Base-by-base conservation (phyloP, 2,113 vertebrate species). In the Halcyon malimbica region DNA sequence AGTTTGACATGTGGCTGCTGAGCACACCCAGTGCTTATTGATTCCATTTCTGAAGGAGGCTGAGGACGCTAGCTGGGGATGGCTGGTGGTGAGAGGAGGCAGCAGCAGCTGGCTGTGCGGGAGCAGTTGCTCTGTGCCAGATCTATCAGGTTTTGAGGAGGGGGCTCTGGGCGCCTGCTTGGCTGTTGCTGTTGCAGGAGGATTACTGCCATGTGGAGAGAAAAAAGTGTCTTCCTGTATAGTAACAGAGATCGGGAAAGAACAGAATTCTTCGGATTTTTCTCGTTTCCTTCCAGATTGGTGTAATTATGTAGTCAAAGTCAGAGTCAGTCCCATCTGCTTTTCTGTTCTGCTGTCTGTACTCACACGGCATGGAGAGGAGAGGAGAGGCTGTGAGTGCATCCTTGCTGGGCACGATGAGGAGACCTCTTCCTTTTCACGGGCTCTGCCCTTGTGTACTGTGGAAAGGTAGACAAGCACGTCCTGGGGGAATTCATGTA, bases 51-150 rank as follows among this genome's bases (percentile, higher is more conserved):
- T 84, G 83, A 51, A 54, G 10, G 44, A 46, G 50, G 11, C 41
- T 79, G 83, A 24, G 67, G 42, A 6, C 2, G 20, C 5, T 16
- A 28, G 39, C 2, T 62, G 0, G 7, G 70, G 59, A 1, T 5
- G 42, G 31, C 4, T 3, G 6, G 68, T 15, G 74, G 56, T 3
- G 37, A 9, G 54, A 67, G 76, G 25, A 75, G 44, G 75, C 25
- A 59, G 82, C 64, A 63, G 62, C 39, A 51, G 13, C 54, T 13
- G 12, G 24, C 71, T 37, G 9, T 2, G 65, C 59, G 23, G 68
- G 77, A 41, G 7, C 35, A 20, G 24, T 4, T 53, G 76, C 23
- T 73, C 73, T 57, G 25, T 15, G 60, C 67, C 89, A 65, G 24
- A 64, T 8, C 26, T 9, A 41, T 71, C 46, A 64, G 74, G 11